Evolutionary conservation across 1,140 invertebrate genomes (phyloP).

Genomic region (Orchesella cincta): DNA sequence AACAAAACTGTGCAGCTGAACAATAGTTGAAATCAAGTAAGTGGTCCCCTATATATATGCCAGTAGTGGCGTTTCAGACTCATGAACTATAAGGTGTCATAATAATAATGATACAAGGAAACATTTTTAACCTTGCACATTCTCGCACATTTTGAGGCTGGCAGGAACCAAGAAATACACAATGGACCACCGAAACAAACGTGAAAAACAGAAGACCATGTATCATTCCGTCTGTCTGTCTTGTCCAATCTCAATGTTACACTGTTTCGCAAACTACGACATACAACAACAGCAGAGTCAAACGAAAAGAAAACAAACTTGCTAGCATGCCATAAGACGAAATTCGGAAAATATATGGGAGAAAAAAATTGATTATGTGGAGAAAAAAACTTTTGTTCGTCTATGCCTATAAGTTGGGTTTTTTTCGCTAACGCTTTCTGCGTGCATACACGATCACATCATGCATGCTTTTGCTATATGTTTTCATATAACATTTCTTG

Average conservation of each 20-base stretch:
- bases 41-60: no score
- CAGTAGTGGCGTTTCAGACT: no score
- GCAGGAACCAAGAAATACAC: not conserved
- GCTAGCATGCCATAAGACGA: not conserved
- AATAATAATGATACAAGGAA: no score
- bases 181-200: not conserved
- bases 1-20: no score
- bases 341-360: not conserved
- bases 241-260: slow-evolving; percentile 5
- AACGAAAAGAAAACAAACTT: not conserved
- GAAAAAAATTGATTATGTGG: slow-evolving; percentile 2
- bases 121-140: not conserved
- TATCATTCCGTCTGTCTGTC: slow-evolving; percentile 12
- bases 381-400: no score
- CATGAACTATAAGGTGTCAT: no score
- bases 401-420: no score
- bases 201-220: not conserved
- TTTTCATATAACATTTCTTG: no score
- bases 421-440: no score
- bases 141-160: not conserved
- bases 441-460: no score
- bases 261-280: not conserved
- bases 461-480: no score
- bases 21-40: no score
- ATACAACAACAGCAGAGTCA: not conserved